These are phyloP conservation scores for Phoebastria nigripes DNA, from an alignment of 2,797 vertebrate genomes.

Conservation along the genomic window DNA sequence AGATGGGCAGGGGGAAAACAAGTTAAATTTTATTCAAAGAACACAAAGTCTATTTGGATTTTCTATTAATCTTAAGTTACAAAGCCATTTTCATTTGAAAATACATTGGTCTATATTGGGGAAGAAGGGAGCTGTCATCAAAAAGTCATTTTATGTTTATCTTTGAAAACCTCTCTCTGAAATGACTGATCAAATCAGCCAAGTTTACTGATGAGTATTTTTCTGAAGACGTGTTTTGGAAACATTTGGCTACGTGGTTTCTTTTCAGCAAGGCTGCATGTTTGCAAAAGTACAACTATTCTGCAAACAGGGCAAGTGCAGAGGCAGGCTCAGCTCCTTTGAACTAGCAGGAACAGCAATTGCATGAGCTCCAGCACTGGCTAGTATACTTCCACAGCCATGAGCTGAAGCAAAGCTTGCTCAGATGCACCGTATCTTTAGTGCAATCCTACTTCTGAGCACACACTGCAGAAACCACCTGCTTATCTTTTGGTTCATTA, in stretches of 20 bases:
- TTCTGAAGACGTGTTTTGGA: background rate
- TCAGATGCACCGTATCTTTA: fast-evolving
- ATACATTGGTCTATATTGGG: background rate
- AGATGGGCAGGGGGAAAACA: background rate
- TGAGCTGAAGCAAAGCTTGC: background rate
- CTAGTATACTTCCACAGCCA: background rate
- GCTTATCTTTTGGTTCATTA: background rate
- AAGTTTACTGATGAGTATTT: background rate
- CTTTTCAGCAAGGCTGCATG: background rate
- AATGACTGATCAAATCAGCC: background rate
- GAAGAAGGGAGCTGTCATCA: background rate
- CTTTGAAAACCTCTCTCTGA: background rate
- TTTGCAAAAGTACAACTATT: background rate
- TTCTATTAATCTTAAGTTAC: background rate
- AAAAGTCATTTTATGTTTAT: background rate
- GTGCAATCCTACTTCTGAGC: background rate
- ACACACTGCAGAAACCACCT: background rate
- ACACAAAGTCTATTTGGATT: background rate
- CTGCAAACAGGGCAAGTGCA: background rate
- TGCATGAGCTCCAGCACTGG: background rate
- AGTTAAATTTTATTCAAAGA: background rate
- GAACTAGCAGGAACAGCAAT: background rate
- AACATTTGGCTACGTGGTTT: background rate
- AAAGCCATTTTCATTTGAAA: background rate
- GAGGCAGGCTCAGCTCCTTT: background rate